phyloP scores from a whole-genome alignment of 2,113 vertebrate genomes.

The Ovis canadensis region DNA sequence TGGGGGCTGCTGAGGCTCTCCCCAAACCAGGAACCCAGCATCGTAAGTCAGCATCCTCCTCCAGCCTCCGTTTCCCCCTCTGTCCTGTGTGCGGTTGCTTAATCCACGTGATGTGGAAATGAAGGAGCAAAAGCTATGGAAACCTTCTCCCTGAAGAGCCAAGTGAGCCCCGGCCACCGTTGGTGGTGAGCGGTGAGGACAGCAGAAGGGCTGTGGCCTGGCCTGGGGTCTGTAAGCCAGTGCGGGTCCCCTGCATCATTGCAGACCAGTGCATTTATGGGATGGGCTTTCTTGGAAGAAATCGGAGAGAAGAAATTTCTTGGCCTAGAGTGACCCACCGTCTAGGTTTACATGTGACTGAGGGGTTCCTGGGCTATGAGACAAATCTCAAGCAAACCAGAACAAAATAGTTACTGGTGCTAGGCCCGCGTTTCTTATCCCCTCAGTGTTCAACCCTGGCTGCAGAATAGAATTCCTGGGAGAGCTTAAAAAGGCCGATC shows the following conservation, averaged over 20 bases:
- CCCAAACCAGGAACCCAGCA: not conserved
- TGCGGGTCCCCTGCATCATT: not conserved
- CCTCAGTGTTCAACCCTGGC: not conserved
- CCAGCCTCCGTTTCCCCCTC: not conserved
- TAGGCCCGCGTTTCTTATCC: not conserved
- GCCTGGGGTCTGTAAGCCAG: not conserved
- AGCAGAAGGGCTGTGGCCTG: not conserved
- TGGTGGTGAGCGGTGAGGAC: not conserved
- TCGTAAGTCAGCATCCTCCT: not conserved
- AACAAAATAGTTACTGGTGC: not conserved
- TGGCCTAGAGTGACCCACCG: too few relatives aligned
- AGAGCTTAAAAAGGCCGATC: not conserved
- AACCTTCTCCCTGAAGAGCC: not conserved
- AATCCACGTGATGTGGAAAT: not conserved
- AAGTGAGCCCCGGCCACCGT: not conserved
- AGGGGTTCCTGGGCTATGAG: not conserved
- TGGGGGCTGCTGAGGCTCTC: not conserved
- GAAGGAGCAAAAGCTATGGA: not conserved
- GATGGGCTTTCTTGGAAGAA: not conserved
- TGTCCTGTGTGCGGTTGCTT: rapidly evolving
- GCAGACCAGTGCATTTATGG: not conserved
- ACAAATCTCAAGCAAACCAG: not conserved
- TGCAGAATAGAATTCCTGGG: not conserved
- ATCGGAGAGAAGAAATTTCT: not conserved
- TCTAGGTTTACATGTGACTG: not conserved